Percentiles rank a stretch among this genome's conserved stretches.
Evolutionary conservation across 2,888 invertebrate species (phyloP).

Genomic region (Chymomyza procnemis): DNA sequence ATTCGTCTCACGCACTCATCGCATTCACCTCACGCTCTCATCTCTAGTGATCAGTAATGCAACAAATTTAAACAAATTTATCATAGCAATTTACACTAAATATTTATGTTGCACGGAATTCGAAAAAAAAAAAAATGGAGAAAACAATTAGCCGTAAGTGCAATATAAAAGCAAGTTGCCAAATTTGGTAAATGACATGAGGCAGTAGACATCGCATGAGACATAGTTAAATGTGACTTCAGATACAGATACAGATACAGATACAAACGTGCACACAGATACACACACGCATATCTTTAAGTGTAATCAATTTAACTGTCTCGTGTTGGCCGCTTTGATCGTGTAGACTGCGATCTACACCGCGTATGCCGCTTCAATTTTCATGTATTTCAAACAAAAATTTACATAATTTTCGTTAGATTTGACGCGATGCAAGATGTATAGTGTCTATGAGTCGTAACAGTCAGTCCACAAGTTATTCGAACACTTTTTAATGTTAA

Average conservation of each 20-base stretch:
- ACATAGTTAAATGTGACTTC: slow-evolving; percentile 11
- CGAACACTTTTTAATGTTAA: background rate
- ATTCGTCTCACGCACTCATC: background rate
- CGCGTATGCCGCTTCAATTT: slow-evolving; percentile 2
- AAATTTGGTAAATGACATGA: slow-evolving; percentile 58
- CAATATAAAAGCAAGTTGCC: slow-evolving; percentile 34
- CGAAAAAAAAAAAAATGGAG: slow-evolving; percentile 9
- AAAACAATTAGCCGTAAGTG: slow-evolving; percentile 2
- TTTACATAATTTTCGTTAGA: slow-evolving; percentile 62
- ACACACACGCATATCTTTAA: slow-evolving; percentile 15
- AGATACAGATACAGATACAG: slow-evolving; percentile 7
- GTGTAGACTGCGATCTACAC: slow-evolving; percentile 16
- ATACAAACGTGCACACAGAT: slow-evolving; percentile 3
- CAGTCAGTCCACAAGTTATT: background rate
- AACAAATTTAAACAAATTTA: slow-evolving; percentile 54
- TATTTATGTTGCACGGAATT: slow-evolving; percentile 32
- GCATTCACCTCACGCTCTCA: background rate
- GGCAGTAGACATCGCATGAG: background rate
- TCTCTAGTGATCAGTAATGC: background rate
- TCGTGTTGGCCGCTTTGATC: slow-evolving; percentile 44
- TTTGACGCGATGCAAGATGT: slow-evolving; percentile 29
- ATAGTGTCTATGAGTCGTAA: background rate
- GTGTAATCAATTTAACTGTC: slow-evolving; percentile 68
- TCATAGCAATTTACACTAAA: slow-evolving; percentile 59
- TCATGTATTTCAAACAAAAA: slow-evolving; percentile 35